These are phyloP conservation scores for Acronicta leporina DNA, from an alignment of 2,888 invertebrate species.

Conservation along the genomic window DNA sequence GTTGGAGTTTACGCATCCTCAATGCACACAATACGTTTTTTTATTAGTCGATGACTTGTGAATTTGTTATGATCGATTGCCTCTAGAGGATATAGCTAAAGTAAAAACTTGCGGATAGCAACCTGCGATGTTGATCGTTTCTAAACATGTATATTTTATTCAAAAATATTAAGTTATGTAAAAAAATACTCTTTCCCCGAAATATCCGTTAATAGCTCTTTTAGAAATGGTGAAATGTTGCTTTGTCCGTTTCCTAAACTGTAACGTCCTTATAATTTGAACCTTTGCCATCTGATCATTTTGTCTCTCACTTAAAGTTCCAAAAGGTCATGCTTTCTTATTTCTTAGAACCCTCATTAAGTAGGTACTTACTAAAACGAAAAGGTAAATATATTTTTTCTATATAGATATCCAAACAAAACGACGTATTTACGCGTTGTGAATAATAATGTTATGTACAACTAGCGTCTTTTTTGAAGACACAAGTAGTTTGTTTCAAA, in stretches of 20 bases:
- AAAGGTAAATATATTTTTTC: slow-evolving; percentile 8
- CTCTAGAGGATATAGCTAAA: slow-evolving; percentile 63
- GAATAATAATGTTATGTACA: slow-evolving; percentile 30
- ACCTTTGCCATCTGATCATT: too few species aligned
- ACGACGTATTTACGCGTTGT: slow-evolving; percentile 22
- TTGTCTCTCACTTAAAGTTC: not conserved
- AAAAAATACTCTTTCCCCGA: not conserved
- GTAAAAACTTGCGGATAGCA: slow-evolving; percentile 72
- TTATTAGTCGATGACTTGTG: slow-evolving; percentile 88
- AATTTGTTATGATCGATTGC: slow-evolving; percentile 87
- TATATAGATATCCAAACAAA: slow-evolving; percentile 30
- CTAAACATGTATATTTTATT: slow-evolving; percentile 55
- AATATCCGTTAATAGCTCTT: not conserved
- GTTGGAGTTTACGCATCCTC: slow-evolving; percentile 82
- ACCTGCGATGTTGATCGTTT: slow-evolving; percentile 65
- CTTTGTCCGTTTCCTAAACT: too few species aligned
- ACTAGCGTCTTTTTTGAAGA: slow-evolving; percentile 10
- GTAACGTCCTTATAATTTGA: too few species aligned
- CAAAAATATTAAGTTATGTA: slow-evolving; percentile 6
- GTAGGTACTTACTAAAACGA: not conserved
- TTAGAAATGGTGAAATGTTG: too few species aligned
- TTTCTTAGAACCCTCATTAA: slow-evolving; percentile 20
- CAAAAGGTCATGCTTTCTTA: slow-evolving; percentile 16
- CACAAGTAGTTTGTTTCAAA: slow-evolving; percentile 13
- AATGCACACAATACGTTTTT: slow-evolving; percentile 82